Conservation (phyloP, 2,797 vertebrate species). For the Gadopsis bispinosus region DNA sequence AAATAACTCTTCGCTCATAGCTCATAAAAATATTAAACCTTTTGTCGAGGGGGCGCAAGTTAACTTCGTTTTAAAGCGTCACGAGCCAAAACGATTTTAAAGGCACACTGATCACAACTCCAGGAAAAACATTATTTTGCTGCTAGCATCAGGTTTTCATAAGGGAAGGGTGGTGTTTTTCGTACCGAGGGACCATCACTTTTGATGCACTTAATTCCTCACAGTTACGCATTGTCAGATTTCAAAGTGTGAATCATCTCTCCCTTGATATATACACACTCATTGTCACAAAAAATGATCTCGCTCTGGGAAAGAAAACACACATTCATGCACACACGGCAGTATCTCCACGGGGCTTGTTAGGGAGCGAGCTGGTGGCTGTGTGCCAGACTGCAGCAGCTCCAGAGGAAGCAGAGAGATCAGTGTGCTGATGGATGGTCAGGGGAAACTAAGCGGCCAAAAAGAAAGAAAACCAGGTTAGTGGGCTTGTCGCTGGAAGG, state of each 20-base stretch:
- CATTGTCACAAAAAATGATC: conserved; percentile 21
- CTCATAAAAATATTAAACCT: not conserved
- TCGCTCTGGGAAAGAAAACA: not conserved
- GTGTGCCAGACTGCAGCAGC: conserved; percentile 15
- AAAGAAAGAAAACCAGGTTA: not conserved
- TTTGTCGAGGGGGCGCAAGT: not conserved
- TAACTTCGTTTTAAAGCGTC: not conserved
- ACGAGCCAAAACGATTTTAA: not conserved
- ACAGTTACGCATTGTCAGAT: not conserved
- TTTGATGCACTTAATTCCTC: conserved; percentile 5
- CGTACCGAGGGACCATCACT: not conserved
- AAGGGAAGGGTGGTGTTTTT: not conserved
- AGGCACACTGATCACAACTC: not conserved
- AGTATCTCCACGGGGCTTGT: conserved; percentile 29
- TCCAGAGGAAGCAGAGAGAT: conserved; percentile 34
- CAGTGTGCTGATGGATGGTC: conserved; percentile 27
- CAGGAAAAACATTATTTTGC: not conserved
- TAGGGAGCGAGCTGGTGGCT: not conserved
- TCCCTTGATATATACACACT: not conserved
- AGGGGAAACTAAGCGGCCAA: conserved; percentile 19
- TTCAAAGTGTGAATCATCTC: not conserved
- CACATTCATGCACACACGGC: conserved; percentile 16
- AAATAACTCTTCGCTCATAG: not conserved
- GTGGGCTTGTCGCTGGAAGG: not conserved
- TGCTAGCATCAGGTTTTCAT: not conserved